Evolutionary conservation across 1,140 invertebrate genomes (phyloP).

Genomic region (Cydia strobilella): DNA sequence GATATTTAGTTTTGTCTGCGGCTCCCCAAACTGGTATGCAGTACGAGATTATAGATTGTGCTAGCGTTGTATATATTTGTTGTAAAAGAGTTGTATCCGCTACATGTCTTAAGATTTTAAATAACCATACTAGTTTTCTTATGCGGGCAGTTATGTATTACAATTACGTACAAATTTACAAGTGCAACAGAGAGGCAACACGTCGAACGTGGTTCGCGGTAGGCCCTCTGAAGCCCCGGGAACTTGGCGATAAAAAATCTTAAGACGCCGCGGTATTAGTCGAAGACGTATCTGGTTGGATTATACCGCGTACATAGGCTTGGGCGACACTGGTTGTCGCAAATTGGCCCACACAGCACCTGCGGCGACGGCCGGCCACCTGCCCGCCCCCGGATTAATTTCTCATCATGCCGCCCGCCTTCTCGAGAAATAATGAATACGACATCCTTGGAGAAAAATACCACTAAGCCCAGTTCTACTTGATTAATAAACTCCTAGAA

Average conservation of each 20-base stretch:
- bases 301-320: constrained; percentile 40
- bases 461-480: constrained; percentile 56
- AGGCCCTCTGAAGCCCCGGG: too few species aligned
- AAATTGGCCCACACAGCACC: constrained; percentile 63
- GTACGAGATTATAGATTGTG: too few species aligned
- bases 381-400: constrained; percentile 70
- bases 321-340: constrained; percentile 47
- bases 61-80: too few species aligned
- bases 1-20: too few species aligned
- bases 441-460: constrained; percentile 70
- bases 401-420: constrained; percentile 68
- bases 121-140: too few species aligned
- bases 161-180: too few species aligned
- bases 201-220: too few species aligned
- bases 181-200: too few species aligned
- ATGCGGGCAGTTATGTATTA: too few species aligned
- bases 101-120: too few species aligned
- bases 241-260: not conserved
- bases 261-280: not conserved
- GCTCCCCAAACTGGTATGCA: too few species aligned
- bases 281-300: constrained; percentile 49
- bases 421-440: constrained; percentile 66
- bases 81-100: too few species aligned
- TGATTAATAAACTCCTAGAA: constrained; percentile 70
- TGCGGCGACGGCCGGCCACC: constrained; percentile 60